These are phyloP conservation scores for Periplaneta americana DNA, from an alignment of 1,140 invertebrate genomes.

Conservation along the genomic window DNA sequence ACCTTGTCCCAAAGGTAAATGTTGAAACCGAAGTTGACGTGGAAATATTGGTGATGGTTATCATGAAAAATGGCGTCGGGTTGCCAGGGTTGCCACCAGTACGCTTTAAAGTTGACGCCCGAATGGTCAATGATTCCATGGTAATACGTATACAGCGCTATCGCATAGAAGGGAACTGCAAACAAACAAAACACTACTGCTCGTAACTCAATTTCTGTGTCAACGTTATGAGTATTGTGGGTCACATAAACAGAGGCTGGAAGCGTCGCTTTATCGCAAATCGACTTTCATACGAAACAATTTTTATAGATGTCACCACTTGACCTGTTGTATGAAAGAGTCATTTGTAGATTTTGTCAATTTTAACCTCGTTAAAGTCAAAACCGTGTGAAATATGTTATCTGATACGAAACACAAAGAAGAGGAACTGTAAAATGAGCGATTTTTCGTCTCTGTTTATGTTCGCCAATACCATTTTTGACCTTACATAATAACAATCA, in stretches of 20 bases:
- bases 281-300: too few relatives aligned
- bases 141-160: slow-evolving; percentile 59
- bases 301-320: not conserved
- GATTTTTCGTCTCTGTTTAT: too few relatives aligned
- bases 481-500: too few relatives aligned
- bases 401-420: too few relatives aligned
- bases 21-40: slow-evolving; percentile 71
- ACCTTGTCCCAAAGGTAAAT: slow-evolving; percentile 61
- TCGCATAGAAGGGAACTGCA: slow-evolving; percentile 13
- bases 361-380: too few relatives aligned
- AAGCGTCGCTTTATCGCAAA: not conserved
- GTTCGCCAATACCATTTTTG: too few relatives aligned
- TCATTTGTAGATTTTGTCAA: too few relatives aligned
- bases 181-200: not conserved
- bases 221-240: not conserved
- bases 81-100: slow-evolving; percentile 75
- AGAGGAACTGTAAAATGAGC: too few relatives aligned
- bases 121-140: slow-evolving; percentile 72
- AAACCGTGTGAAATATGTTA: too few relatives aligned
- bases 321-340: too few relatives aligned
- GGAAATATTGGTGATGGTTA: slow-evolving; percentile 72
- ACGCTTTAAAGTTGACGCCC: slow-evolving; percentile 63
- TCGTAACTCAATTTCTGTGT: not conserved
- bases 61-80: slow-evolving; percentile 69
- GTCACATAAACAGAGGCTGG: not conserved